Evolutionary conservation across 2,797 vertebrate genomes (phyloP).

Genomic region (Lindbergichthys nudifrons): DNA sequence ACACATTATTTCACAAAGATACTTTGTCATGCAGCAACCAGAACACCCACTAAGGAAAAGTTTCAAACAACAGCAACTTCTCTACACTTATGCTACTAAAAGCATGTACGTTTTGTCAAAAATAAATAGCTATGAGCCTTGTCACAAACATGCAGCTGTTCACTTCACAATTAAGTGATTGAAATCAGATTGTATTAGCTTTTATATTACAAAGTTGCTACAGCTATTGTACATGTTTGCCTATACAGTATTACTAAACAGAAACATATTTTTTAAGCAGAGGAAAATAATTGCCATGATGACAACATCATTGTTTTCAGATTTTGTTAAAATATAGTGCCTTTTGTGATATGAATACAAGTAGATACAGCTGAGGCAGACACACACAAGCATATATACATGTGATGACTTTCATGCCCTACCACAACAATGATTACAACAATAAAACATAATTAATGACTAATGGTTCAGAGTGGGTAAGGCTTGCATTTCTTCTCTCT

Average conservation of each 20-base stretch:
- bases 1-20: constrained; percentile 4
- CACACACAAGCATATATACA: not conserved
- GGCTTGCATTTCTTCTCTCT: not conserved
- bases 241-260: not conserved
- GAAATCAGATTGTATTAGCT: no score
- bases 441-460: not conserved
- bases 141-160: no score
- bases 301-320: not conserved
- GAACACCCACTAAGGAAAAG: not conserved
- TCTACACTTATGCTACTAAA: no score
- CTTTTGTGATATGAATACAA: not conserved
- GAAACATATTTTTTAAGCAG: not conserved
- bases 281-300: not conserved
- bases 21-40: not conserved
- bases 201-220: not conserved
- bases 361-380: not conserved
- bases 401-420: not conserved
- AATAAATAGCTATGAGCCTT: no score
- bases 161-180: no score
- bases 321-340: not conserved
- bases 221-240: not conserved
- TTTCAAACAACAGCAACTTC: not conserved
- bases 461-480: not conserved
- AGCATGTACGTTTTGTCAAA: no score
- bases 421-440: not conserved